These are phyloP conservation scores for Morelia viridis DNA, from an alignment of 2,797 vertebrate species.

Conservation along the genomic window DNA sequence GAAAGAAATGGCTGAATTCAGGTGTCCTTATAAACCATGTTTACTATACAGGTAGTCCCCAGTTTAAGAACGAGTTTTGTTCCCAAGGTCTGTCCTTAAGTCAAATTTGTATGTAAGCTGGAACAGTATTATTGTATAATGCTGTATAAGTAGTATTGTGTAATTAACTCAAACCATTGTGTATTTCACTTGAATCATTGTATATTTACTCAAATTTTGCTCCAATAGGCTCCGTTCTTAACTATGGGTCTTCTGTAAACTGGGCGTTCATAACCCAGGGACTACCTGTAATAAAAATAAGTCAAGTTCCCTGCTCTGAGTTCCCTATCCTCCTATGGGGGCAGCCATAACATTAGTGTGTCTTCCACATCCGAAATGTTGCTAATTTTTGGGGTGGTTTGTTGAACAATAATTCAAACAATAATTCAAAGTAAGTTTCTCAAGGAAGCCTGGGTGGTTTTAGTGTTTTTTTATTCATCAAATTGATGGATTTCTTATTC, in stretches of 20 bases:
- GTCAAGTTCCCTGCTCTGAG: background rate
- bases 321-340: background rate
- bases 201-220: too few species aligned
- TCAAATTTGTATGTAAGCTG: too few species aligned
- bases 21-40: background rate
- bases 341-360: background rate
- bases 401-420: background rate
- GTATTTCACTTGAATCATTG: too few species aligned
- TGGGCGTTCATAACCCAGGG: too few species aligned
- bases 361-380: too few species aligned
- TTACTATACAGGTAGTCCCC: background rate
- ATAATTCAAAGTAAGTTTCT: constrained; percentile 53
- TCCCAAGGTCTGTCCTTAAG: too few species aligned
- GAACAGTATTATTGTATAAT: too few species aligned
- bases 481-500: constrained; percentile 55
- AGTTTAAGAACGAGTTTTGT: too few species aligned
- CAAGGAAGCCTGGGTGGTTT: constrained; percentile 41
- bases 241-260: too few species aligned
- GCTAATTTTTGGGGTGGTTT: background rate
- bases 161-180: too few species aligned
- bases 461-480: background rate
- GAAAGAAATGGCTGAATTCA: constrained; percentile 17
- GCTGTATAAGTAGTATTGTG: too few species aligned
- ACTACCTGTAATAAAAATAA: background rate
- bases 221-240: too few species aligned